Base-by-base conservation (phyloP, 2,888 invertebrate genomes). In the Rhorus exstirpatorius region DNA sequence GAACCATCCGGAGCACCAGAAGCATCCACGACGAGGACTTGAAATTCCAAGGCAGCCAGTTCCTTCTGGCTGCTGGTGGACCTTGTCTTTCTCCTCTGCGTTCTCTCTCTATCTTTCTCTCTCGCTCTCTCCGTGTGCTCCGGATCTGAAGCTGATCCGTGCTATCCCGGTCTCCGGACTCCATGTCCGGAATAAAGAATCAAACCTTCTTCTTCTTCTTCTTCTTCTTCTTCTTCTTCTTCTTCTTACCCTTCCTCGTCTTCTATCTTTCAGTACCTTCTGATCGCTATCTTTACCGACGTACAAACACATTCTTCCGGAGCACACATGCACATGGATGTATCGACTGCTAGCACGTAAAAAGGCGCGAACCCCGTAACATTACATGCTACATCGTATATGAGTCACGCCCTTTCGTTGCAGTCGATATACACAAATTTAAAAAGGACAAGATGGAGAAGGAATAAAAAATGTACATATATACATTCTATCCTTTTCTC, bases 181-280 rank as follows among this genome's bases (percentile, higher is more conserved):
- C 84, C 87, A 88, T 89, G 89, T 85, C 74, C 86, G 87, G 90
- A 90, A 90, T 90, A 89, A 91, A 91, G 89, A 90, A 90, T 89
- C 88, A 87, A 89, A 87, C 86, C 75, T 70, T 88, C 79, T 81
- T 65, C 68, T 46, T 83, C 84, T 79, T 83, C 84, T 70, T 86
- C 78, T 60, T 55, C 26, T 68, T 83, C 83, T 84, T 78, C 63
- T 58, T 44, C 85, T 74, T 84, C 81, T 61, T 72, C 68, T 46
- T 83, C 83, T 84, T 81, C 60, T 58, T 35, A 12, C 44, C 46
- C 21, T 44, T 68, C 80, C 68, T 49, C 65, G 81, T 77, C 79
- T 71, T 76, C 72, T 63, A 17, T 71, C 35, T 53, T 38, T 83
- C 83, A 75, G 31, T 81, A 55, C 79, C 74, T 53, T 75, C 85